A percentile compares a stretch with the other conserved stretches of the same genome.
Conservation (phyloP, 2,113 vertebrate species). For the Cyprinodon tularosa region DNA sequence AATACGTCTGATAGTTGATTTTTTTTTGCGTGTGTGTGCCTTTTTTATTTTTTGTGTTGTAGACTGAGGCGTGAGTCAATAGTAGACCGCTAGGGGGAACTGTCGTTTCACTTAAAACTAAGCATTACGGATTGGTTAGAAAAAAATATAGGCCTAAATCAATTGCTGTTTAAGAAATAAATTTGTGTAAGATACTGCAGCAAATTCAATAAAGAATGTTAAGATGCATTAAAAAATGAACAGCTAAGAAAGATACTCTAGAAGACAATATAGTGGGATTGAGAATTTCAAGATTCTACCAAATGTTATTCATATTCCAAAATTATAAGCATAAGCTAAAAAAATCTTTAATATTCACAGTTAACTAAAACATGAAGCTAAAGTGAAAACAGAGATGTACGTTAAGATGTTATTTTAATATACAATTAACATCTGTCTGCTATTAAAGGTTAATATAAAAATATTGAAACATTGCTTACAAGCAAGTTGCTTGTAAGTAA, state of each 20-base stretch:
- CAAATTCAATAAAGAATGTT: no score
- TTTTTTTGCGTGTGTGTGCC: background rate
- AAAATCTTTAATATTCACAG: background rate
- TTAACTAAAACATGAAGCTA: background rate
- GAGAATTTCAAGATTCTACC: no score
- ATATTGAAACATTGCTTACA: no score
- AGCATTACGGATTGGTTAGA: background rate
- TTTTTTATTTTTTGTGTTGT: background rate
- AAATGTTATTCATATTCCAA: no score
- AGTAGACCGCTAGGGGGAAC: constrained; percentile 30
- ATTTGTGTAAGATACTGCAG: background rate
- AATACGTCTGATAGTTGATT: background rate
- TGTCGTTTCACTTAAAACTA: constrained; percentile 14
- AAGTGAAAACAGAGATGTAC: background rate
- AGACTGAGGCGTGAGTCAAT: background rate
- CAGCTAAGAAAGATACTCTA: no score
- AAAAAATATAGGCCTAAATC: background rate
- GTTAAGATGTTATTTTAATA: no score
- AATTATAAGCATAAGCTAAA: background rate
- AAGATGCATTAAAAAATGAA: no score
- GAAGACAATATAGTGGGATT: no score
- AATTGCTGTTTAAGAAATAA: background rate
- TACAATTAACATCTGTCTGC: no score
- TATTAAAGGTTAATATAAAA: no score
- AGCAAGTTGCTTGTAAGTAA: background rate